phyloP scores from a whole-genome alignment of 2,113 vertebrate species.

The Sigmodon hispidus region DNA sequence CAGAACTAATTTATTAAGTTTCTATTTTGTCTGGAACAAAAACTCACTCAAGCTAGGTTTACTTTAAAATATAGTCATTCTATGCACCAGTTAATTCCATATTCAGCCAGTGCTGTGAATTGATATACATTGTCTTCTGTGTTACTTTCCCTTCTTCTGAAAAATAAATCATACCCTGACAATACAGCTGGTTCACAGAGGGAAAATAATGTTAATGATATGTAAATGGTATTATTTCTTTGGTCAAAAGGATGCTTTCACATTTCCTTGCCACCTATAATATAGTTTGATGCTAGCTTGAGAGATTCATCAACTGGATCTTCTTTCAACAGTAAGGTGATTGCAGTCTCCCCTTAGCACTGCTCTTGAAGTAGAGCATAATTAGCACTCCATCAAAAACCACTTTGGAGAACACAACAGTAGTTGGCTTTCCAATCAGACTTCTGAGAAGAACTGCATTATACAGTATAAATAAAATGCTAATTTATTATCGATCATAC shows the following conservation, averaged over 20 bases:
- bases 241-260: slow-evolving; percentile 54
- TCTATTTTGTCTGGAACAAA: slow-evolving; percentile 4
- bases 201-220: background rate
- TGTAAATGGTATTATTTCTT: slow-evolving; percentile 38
- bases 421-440: slow-evolving; percentile 66
- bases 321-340: background rate
- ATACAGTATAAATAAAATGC: slow-evolving; percentile 73
- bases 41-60: slow-evolving; percentile 35
- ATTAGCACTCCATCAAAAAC: slow-evolving; percentile 72
- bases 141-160: background rate
- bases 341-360: background rate
- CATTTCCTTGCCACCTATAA: background rate
- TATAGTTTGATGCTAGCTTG: background rate
- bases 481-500: slow-evolving; percentile 66
- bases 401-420: slow-evolving; percentile 65
- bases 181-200: slow-evolving; percentile 52
- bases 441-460: slow-evolving; percentile 59
- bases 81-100: slow-evolving; percentile 1
- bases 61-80: slow-evolving; percentile 32
- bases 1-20: slow-evolving; percentile 46
- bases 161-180: slow-evolving; percentile 22
- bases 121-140: background rate
- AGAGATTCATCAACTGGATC: slow-evolving; percentile 14
- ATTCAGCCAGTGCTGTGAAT: background rate
- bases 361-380: slow-evolving; percentile 59